phyloP scores from a whole-genome alignment of 2,113 vertebrate genomes.

The Illadopsis cleaveri region DNA sequence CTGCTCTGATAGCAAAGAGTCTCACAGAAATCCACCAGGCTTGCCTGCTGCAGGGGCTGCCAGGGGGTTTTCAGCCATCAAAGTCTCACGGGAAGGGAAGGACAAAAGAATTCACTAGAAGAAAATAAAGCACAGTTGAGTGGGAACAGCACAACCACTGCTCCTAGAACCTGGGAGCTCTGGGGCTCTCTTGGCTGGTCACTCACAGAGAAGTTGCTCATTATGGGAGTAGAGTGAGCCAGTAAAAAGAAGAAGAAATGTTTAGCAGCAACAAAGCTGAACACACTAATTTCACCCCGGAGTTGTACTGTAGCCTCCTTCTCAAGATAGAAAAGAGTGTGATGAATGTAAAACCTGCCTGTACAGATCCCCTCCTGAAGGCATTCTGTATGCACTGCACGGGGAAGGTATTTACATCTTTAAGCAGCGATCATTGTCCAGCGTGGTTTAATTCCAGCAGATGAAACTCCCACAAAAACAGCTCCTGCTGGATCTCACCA shows the following conservation, averaged over 20 bases:
- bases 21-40: not conserved
- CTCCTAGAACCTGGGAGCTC: not conserved
- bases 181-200: not conserved
- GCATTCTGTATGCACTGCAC: accelerated
- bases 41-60: not conserved
- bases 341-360: not conserved
- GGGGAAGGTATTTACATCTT: not conserved
- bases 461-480: not conserved
- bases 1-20: not conserved
- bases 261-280: not conserved
- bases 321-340: not conserved
- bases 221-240: not conserved
- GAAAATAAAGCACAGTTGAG: not conserved
- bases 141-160: not conserved
- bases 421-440: not conserved
- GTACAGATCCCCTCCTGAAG: not conserved
- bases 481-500: not conserved
- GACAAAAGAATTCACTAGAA: not conserved
- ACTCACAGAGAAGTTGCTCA: not conserved
- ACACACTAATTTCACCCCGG: not conserved
- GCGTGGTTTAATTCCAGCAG: not conserved
- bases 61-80: accelerated
- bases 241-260: not conserved
- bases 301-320: not conserved
- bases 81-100: not conserved